Conservation (phyloP, 2,797 vertebrate species). For the Paguma larvata region DNA sequence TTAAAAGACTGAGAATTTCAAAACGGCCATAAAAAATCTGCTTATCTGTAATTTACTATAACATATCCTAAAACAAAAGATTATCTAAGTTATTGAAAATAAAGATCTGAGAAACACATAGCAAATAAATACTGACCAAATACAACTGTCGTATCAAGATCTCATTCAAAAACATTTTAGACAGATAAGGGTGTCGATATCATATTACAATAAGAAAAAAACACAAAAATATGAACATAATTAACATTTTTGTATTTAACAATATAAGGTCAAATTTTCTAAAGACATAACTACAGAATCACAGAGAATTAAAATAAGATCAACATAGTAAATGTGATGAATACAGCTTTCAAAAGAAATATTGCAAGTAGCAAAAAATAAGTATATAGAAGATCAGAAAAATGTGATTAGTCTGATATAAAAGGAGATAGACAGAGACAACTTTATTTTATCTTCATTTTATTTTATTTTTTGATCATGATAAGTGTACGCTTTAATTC, state of each 20-base stretch:
- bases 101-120: neutral
- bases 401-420: neutral
- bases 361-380: neutral
- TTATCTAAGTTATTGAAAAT: neutral
- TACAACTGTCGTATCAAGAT: neutral
- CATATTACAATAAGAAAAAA: neutral
- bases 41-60: neutral
- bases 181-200: neutral
- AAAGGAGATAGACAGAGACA: neutral
- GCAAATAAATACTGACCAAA: neutral
- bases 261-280: neutral
- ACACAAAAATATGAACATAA: neutral
- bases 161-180: neutral
- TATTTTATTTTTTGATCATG: neutral
- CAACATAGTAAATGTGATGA: too few species aligned
- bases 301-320: neutral
- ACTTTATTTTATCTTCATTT: neutral
- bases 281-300: neutral
- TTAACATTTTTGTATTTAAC: neutral
- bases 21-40: neutral
- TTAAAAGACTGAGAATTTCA: neutral
- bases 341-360: neutral
- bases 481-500: neutral
- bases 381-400: neutral
- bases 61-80: neutral